Percentiles rank a stretch among this genome's conserved stretches.
phyloP scores from a whole-genome alignment of 92 coral and sea anemone genomes.

The Epizoanthus scotinus region DNA sequence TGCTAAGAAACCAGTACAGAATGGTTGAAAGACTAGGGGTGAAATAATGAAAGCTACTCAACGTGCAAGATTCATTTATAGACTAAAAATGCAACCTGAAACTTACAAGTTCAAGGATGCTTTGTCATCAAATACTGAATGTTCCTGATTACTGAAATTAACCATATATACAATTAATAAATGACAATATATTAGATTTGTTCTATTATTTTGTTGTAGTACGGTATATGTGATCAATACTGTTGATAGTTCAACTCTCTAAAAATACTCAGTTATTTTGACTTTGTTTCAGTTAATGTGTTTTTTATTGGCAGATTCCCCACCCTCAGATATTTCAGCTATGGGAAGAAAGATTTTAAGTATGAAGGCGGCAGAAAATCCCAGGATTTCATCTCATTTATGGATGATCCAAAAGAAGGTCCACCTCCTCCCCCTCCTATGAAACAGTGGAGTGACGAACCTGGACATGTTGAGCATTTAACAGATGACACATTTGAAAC shows the following conservation, averaged over 20 bases:
- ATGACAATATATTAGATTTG: neutral
- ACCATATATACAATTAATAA: too few species aligned
- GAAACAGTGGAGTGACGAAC: conserved; percentile 87
- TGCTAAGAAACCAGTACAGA: neutral
- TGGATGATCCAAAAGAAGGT: conserved; percentile 94
- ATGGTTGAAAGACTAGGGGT: neutral
- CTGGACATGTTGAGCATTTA: conserved; percentile 85
- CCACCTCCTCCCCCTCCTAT: conserved; percentile 93
- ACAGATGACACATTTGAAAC: conserved; percentile 80
- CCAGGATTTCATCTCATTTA: conserved; percentile 88
- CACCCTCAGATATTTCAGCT: conserved; percentile 89
- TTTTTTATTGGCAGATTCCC: conserved; percentile 69
- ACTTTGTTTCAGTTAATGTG: neutral
- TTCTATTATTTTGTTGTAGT: neutral
- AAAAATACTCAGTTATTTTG: neutral
- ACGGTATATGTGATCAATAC: neutral
- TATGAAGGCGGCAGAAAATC: conserved; percentile 86
- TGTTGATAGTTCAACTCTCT: neutral
- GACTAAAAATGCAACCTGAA: too few species aligned
- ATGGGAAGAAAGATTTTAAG: conserved; percentile 95
- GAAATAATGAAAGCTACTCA: neutral
- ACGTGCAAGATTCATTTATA: too few species aligned
- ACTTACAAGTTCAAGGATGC: too few species aligned
- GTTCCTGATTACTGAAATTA: too few species aligned
- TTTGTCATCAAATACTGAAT: too few species aligned